Conservation (phyloP, 2,888 invertebrate genomes). For the Eristalinus sepulchralis region DNA sequence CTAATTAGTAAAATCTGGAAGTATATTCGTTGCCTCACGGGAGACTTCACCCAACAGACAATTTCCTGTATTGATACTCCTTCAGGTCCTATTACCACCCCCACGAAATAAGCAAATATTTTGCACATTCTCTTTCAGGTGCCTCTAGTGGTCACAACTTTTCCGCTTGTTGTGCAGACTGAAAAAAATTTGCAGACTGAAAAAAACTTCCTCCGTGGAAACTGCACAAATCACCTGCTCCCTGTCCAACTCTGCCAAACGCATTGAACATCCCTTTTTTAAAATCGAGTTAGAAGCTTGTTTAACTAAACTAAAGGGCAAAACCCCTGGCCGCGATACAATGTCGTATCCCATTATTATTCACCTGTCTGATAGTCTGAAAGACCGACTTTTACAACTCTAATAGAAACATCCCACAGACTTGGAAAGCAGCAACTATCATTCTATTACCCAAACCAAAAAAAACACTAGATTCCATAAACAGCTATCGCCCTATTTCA, state of each 20-base stretch:
- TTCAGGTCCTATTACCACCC: not conserved
- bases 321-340: not conserved
- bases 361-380: no score
- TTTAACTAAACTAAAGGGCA: not conserved
- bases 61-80: not conserved
- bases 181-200: not conserved
- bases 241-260: not conserved
- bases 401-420: not conserved
- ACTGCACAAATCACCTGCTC: not conserved
- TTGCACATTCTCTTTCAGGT: not conserved
- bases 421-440: no score
- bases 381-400: not conserved
- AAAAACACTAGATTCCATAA: no score
- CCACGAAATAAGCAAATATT: not conserved
- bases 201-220: not conserved
- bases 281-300: not conserved
- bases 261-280: not conserved
- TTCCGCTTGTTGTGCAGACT: no score
- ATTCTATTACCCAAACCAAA: no score
- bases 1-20: not conserved
- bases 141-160: no score
- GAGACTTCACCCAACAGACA: not conserved
- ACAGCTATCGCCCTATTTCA: no score
- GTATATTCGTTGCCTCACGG: not conserved
- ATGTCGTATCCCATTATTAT: slow-evolving; percentile 14